Base-by-base conservation (phyloP, 2,888 invertebrate genomes). In the Cordilura impudica region DNA sequence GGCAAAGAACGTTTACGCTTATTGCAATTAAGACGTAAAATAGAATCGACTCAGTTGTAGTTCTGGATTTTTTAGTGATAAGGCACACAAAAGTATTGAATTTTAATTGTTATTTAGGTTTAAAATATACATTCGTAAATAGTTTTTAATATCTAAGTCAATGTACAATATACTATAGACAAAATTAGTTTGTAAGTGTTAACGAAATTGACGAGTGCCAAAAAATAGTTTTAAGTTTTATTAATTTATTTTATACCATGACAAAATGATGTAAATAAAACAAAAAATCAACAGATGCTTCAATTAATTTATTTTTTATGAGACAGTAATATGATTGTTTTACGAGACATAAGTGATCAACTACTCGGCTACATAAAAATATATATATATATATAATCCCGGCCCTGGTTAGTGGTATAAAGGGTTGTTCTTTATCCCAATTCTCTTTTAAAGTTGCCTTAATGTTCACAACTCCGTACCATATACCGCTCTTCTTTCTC, bases 11-110 rank as follows among this genome's bases (percentile, higher is more conserved):
- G 82, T 23, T 65, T 82, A 53, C 83, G 85, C 2, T 84, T 85
- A 60, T 58, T 84, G 5, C 75, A 86, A 53, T 78, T 84, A 81
- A 84, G 83, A 43, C 75, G 82, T 6, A 86, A 85, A 63, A 81
- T 83, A 43, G 83, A 87, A 81, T 85, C 86, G 66, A 87, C 87
- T 7, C 84, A 87, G 73, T 83, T 87, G 78, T 87, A 81, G 35
- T n/a, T 39, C n/a, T 39, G 12, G 12, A n/a, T 39, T 26, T 26
- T 26, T 26, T 26, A 26, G 16, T 14, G 1, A 8, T n/a, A 19
- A n/a, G 8, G 0, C 6, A 21, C 10, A 19, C 31, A 31, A 69
- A 35, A 58, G 23, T 43, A 23, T 43, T 35, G 43, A 45, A 14
- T 56, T 56, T 72, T 72, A 61, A 16, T 39, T 72, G 56, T 78